Percentiles rank a stretch among this genome's conserved stretches.
phyloP scores from a whole-genome alignment of 2,888 invertebrate genomes.

The Baccha elongata region DNA sequence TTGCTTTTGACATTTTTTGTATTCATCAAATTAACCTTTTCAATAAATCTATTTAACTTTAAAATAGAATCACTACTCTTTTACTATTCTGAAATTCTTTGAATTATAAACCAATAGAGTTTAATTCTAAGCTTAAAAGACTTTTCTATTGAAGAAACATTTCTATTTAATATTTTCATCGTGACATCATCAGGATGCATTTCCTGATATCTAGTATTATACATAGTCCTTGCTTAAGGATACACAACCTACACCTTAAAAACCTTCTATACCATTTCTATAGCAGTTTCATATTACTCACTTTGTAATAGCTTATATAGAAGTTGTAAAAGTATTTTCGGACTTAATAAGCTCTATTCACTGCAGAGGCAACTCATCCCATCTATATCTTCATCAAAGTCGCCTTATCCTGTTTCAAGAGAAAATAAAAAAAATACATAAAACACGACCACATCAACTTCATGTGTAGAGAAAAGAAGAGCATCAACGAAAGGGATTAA shows the following conservation, averaged over 20 bases:
- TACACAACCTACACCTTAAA: too few species aligned
- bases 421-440: background rate
- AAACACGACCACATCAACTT: background rate
- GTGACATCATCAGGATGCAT: too few species aligned
- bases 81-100: too few species aligned
- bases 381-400: slow-evolving; percentile 43
- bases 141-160: too few species aligned
- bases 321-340: slow-evolving; percentile 46
- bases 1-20: too few species aligned
- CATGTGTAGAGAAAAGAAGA: background rate
- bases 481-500: slow-evolving; percentile 5
- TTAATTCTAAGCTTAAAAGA: too few species aligned
- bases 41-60: background rate
- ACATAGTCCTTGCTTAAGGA: too few species aligned
- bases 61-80: background rate
- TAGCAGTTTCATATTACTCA: background rate
- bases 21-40: background rate
- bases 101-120: too few species aligned
- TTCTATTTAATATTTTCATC: too few species aligned
- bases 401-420: background rate
- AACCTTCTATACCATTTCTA: background rate
- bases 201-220: too few species aligned
- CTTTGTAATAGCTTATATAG: slow-evolving; percentile 11
- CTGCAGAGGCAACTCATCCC: slow-evolving; percentile 34
- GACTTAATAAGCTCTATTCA: slow-evolving; percentile 61